A percentile compares a stretch with the other conserved stretches of the same genome.
These are phyloP conservation scores for Bombus fervidus DNA, from an alignment of 1,140 invertebrate genomes.

Conservation along the genomic window DNA sequence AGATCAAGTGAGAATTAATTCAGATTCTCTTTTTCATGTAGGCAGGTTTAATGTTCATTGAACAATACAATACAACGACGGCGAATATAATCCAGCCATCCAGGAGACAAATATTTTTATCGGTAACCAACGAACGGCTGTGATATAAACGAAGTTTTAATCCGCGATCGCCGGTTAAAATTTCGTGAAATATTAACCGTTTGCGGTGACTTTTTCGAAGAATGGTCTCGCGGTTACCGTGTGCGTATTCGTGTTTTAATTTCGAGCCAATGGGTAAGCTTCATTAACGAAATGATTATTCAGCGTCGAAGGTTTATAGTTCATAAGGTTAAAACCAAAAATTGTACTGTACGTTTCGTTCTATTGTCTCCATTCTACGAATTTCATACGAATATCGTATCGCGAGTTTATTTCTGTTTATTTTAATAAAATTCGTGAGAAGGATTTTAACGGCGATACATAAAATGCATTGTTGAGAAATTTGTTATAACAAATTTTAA, in stretches of 20 bases:
- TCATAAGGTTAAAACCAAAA: neutral
- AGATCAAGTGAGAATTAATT: neutral
- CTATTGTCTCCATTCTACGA: neutral
- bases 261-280: neutral
- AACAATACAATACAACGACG: neutral
- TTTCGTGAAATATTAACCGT: slow-evolving; percentile 9
- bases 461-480: neutral
- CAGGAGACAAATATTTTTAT: neutral
- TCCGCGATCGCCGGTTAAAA: neutral
- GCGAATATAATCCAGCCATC: neutral
- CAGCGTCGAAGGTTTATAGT: neutral
- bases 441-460: neutral
- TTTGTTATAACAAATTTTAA: neutral
- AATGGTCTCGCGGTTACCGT: neutral
- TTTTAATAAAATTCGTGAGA: neutral
- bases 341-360: neutral
- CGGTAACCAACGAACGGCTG: neutral
- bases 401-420: neutral
- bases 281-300: neutral
- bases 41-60: neutral
- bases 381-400: neutral
- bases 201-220: neutral
- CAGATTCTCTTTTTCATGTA: neutral
- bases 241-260: neutral
- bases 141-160: slow-evolving; percentile 1